These are phyloP conservation scores for Poecilus cupreus DNA, from an alignment of 2,888 invertebrate genomes.

Conservation along the genomic window DNA sequence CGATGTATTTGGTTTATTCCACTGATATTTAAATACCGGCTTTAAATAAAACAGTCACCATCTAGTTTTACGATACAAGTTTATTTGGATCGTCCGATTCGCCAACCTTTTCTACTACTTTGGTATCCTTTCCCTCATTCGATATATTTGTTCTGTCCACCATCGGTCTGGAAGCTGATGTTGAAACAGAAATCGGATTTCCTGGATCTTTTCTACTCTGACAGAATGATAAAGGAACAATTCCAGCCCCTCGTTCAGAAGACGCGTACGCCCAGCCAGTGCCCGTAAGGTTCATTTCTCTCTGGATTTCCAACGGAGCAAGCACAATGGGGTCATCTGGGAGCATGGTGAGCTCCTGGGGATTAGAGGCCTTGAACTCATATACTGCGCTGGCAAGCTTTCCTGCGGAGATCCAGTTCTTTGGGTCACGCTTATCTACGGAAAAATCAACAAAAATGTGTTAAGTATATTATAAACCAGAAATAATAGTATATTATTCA, in stretches of 20 bases:
- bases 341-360: slow-evolving; percentile 85
- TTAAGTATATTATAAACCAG: no score
- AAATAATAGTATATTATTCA: no score
- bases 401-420: slow-evolving; percentile 82
- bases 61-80: no score
- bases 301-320: slow-evolving; percentile 90
- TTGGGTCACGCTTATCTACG: slow-evolving; percentile 75
- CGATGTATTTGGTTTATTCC: no score
- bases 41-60: no score
- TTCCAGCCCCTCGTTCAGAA: slow-evolving; percentile 77
- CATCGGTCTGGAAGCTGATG: background rate
- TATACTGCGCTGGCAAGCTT: slow-evolving; percentile 80
- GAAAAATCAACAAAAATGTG: no score
- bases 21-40: no score
- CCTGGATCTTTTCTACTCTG: background rate
- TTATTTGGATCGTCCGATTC: no score
- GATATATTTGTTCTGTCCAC: no score
- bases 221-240: slow-evolving; percentile 77
- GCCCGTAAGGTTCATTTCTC: slow-evolving; percentile 77
- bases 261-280: slow-evolving; percentile 82
- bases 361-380: slow-evolving; percentile 83
- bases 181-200: no score
- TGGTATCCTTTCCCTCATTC: no score
- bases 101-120: no score
- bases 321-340: slow-evolving; percentile 86